phyloP scores from a whole-genome alignment of 92 coral and sea anemone genomes.

The Ricordea florida region DNA sequence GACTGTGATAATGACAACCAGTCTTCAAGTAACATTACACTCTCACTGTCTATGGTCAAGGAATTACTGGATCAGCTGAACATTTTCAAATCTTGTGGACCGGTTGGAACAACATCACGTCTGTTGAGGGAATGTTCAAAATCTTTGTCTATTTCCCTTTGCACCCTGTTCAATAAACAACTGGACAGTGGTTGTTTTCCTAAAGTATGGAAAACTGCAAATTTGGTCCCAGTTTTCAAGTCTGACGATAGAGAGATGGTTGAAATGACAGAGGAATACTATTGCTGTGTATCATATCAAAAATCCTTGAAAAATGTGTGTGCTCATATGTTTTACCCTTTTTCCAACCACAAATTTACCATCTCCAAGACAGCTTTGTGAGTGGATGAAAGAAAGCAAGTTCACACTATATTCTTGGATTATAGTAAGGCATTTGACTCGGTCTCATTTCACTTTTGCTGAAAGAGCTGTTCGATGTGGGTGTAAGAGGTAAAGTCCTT shows the following conservation, averaged over 20 bases:
- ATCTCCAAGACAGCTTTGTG: not conserved
- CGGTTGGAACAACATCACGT: conserved; percentile 17
- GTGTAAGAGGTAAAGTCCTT: conserved; percentile 26
- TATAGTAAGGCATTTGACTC: conserved; percentile 13
- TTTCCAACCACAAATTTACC: conserved; percentile 1
- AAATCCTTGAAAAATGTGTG: conserved; percentile 22
- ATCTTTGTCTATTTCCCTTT: not conserved
- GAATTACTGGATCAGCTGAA: conserved; percentile 19
- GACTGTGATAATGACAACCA: conserved; percentile 23
- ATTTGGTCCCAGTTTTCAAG: conserved; percentile 29
- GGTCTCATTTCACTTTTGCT: conserved; percentile 20
- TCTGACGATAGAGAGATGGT: conserved; percentile 10
- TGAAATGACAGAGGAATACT: conserved; percentile 11
- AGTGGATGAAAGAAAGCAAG: conserved; percentile 17
- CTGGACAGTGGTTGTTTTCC: conserved; percentile 19
- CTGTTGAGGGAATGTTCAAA: conserved; percentile 44
- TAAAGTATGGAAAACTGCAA: conserved; percentile 22
- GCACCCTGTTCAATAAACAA: conserved; percentile 5
- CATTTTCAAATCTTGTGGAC: conserved; percentile 14
- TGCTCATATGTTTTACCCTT: conserved; percentile 19
- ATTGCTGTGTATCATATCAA: conserved; percentile 6
- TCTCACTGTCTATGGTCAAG: conserved; percentile 11
- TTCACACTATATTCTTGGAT: conserved; percentile 15
- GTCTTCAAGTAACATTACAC: conserved; percentile 2
- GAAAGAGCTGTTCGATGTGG: conserved; percentile 7